Evolutionary conservation across 2,888 invertebrate species (phyloP).

Genomic region (Diabrotica balteata): DNA sequence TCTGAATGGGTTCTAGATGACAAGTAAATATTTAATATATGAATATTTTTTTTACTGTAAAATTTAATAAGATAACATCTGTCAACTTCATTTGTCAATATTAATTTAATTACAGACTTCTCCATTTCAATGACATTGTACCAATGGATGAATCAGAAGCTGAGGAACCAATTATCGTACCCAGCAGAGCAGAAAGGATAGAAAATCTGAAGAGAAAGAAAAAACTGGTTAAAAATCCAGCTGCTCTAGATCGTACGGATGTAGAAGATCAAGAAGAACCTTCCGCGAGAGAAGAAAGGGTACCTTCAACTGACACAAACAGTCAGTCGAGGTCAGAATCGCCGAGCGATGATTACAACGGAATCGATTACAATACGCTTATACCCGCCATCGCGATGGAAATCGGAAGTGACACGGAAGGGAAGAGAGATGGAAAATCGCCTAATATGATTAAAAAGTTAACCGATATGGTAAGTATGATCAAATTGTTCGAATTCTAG

Average conservation of each 20-base stretch:
- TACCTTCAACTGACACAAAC: constrained; percentile 51
- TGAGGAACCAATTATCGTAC: constrained; percentile 60
- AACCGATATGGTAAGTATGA: constrained; percentile 40
- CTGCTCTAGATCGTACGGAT: constrained; percentile 26
- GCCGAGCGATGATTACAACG: constrained; percentile 53
- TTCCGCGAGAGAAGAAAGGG: constrained; percentile 46
- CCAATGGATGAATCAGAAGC: constrained; percentile 67
- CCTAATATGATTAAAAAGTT: constrained; percentile 34
- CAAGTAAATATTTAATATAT: too few relatives aligned
- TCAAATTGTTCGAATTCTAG: neutral
- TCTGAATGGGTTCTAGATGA: too few relatives aligned
- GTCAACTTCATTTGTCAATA: too few relatives aligned
- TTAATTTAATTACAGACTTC: constrained; percentile 63
- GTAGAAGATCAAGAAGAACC: constrained; percentile 49
- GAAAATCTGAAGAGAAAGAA: constrained; percentile 47
- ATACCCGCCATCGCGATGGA: constrained; percentile 57
- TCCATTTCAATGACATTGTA: constrained; percentile 78
- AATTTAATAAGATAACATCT: too few relatives aligned
- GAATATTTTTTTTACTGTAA: too few relatives aligned
- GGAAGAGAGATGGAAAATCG: constrained; percentile 44
- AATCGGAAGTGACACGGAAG: constrained; percentile 51
- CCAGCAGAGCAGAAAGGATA: constrained; percentile 50
- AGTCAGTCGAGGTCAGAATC: constrained; percentile 54
- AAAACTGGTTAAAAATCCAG: constrained; percentile 57
- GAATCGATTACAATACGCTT: constrained; percentile 57